Conservation (phyloP, 2,113 vertebrate species). For the Limanda limanda region DNA sequence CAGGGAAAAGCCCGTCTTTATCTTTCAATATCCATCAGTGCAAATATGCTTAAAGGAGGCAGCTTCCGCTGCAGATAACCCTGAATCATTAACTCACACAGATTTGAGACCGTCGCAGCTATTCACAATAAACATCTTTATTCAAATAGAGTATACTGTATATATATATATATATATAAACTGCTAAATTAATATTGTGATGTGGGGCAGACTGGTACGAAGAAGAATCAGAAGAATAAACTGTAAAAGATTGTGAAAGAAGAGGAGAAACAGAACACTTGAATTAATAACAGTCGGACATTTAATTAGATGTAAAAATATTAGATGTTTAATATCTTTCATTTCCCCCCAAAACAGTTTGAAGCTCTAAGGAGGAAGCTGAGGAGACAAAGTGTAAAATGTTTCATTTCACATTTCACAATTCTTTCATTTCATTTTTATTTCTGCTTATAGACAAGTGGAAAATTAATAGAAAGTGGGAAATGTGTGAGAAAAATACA, state of each 20-base stretch:
- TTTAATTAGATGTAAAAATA: not conserved
- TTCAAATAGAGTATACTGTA: not conserved
- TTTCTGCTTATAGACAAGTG: no score
- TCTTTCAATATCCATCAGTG: constrained; percentile 72
- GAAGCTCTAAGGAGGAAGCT: no score
- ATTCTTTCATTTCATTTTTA: no score
- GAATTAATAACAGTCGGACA: not conserved
- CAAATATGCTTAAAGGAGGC: constrained; percentile 72
- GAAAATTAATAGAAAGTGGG: no score
- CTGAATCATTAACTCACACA: constrained; percentile 34
- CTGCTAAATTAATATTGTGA: not conserved
- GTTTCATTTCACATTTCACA: no score
- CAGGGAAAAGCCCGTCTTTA: constrained; percentile 63
- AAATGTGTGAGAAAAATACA: no score
- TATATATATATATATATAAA: not conserved
- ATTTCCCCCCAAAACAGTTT: not conserved
- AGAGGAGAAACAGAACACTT: not conserved
- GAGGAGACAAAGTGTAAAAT: no score
- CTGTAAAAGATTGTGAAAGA: not conserved
- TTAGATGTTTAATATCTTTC: not conserved
- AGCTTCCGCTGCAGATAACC: constrained; percentile 70
- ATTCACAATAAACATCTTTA: constrained; percentile 4
- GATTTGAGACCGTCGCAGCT: constrained; percentile 24
- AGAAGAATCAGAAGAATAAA: not conserved
- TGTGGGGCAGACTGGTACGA: not conserved